Evolutionary conservation across 2,888 invertebrate genomes (phyloP), one percentile per base, ranked within the genome.

Genomic region (Pogonocherus hispidulus): DNA sequence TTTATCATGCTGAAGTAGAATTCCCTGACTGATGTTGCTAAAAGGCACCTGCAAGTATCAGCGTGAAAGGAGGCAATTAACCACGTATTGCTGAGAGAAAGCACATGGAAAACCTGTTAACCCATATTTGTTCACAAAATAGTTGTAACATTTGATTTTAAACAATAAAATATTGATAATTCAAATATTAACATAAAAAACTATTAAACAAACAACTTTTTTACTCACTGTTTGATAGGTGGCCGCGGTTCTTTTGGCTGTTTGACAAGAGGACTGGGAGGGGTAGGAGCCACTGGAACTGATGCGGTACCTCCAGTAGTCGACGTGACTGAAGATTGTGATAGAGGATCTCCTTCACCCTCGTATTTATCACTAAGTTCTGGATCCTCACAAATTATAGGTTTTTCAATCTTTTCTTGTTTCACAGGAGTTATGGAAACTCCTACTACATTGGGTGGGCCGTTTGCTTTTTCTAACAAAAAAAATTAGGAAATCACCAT

Each of bases 281-380:
- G 4, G 55, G 32, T 14, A 14, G 62, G 22, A 14, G 49, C 18
- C 18, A 37, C 8, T 20, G 51, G 51, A 11, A 46, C 20, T 6
- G 51, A n/a, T 32, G 55, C 69, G 5, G 60, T 35, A 49, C 35
- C 57, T 16, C 67, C 41, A 46, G 57, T 57, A 47, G 63, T 47
- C 22, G 62, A 37, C 2, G 62, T 49, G 18, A 51, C 62, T 9
- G 35, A n/a, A 1, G 62, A 37, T 56, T 51, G 67, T 56, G 66
- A 51, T 14, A 75, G 70, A 49, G 82, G 84, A 70, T 95, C 94
- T 3, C 93, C 94, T 83, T 90, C 90, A 0, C 90, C 90, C 75
- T 90, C 90, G 47, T 90, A 90, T 80, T 90, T 90, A 76, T 90
- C 90, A 83, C 94, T 91, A 72, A 87, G 88, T 73, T 92, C 92